Conservation (phyloP, 1,140 invertebrate genomes). For the Triops longicaudatus region DNA sequence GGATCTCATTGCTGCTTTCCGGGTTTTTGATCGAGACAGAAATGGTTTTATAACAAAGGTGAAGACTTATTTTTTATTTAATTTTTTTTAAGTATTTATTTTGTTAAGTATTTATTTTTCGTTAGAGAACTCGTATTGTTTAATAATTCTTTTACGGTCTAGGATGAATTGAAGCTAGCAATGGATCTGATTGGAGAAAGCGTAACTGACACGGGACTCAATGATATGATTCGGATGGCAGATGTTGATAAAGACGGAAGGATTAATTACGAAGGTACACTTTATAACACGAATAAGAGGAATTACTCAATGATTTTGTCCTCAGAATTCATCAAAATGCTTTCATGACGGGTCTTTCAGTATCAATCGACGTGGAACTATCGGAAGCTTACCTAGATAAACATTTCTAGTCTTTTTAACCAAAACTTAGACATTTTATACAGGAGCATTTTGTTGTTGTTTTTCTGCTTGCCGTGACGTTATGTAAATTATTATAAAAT, state of each 20-base stretch:
- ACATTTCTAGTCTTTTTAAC: not conserved
- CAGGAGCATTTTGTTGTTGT: not conserved
- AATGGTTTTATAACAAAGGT: constrained; percentile 61
- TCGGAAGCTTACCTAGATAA: not conserved
- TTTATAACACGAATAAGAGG: not conserved
- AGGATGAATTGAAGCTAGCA: constrained; percentile 60
- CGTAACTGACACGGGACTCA: constrained; percentile 58
- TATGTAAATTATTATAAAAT: not conserved
- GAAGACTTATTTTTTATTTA: constrained; percentile 26
- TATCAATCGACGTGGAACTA: not conserved
- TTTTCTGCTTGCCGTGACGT: not conserved
- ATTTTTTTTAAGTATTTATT: no score
- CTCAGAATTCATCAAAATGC: constrained; percentile 28
- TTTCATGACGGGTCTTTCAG: constrained; percentile 13
- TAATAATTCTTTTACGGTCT: constrained; percentile 29
- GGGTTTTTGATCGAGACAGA: constrained; percentile 65
- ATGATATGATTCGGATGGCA: constrained; percentile 57
- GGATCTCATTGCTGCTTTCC: constrained; percentile 64
- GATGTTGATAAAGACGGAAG: constrained; percentile 65
- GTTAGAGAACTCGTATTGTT: no score
- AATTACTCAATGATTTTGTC: not conserved
- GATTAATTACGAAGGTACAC: constrained; percentile 65
- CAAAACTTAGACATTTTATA: not conserved
- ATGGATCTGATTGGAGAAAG: constrained; percentile 69
- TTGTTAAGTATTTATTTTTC: no score